Evolutionary conservation across 2,888 invertebrate species (phyloP).

Genomic region (Conomelus anceps): DNA sequence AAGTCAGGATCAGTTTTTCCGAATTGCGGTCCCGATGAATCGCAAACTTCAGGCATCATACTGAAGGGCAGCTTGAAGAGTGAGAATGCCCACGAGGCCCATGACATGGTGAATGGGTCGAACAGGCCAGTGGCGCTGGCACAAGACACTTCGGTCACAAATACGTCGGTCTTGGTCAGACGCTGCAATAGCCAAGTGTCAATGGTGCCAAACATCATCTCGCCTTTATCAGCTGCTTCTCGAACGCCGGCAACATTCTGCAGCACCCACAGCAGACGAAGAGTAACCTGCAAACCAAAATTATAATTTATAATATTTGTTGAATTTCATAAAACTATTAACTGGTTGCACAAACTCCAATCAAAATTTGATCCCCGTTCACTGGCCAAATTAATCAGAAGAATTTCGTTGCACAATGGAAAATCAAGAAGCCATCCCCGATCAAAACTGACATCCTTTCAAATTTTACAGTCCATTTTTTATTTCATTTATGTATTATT

Average conservation of each 20-base stretch:
- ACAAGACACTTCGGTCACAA: slow-evolving; percentile 79
- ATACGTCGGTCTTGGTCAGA: slow-evolving; percentile 50
- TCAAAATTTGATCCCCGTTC: too few relatives aligned
- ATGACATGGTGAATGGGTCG: slow-evolving; percentile 83
- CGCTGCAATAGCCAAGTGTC: slow-evolving; percentile 92
- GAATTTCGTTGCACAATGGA: too few relatives aligned
- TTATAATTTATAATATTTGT: not conserved
- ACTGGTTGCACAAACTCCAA: too few relatives aligned
- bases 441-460: too few relatives aligned
- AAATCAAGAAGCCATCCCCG: too few relatives aligned
- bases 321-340: too few relatives aligned
- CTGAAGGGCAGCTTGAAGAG: slow-evolving; percentile 65
- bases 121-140: slow-evolving; percentile 88
- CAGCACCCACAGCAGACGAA: slow-evolving; percentile 72
- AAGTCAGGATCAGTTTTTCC: slow-evolving; percentile 57
- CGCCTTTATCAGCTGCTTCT: slow-evolving; percentile 53
- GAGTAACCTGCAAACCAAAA: slow-evolving; percentile 54
- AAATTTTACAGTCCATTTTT: too few relatives aligned
- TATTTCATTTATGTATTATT: too few relatives aligned
- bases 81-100: slow-evolving; percentile 67
- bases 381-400: too few relatives aligned
- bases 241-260: slow-evolving; percentile 63
- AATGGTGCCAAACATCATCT: slow-evolving; percentile 76
- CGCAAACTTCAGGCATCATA: slow-evolving; percentile 74
- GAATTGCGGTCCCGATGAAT: slow-evolving; percentile 67